These are phyloP conservation scores for Melipona quadrifasciata DNA, from an alignment of 1,140 invertebrate genomes.

Conservation along the genomic window DNA sequence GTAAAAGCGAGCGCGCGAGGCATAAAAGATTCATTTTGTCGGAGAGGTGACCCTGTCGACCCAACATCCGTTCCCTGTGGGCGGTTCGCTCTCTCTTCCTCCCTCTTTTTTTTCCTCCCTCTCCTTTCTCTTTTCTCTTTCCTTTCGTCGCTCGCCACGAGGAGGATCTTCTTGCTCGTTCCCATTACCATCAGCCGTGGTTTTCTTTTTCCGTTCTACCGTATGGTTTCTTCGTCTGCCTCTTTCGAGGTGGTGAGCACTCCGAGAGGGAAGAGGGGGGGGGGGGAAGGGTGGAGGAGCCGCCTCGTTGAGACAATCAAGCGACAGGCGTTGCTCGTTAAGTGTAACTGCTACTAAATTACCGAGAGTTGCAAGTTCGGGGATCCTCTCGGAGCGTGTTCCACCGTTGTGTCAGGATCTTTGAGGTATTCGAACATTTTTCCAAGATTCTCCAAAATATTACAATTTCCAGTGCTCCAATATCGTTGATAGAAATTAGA, in stretches of 20 bases:
- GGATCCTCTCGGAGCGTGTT: no score
- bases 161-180: neutral
- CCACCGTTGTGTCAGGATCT: no score
- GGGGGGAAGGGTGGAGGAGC: constrained; percentile 15
- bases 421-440: no score
- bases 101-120: neutral
- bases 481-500: no score
- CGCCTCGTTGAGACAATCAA: constrained; percentile 63
- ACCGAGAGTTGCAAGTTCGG: constrained; percentile 54
- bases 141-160: constrained; percentile 1
- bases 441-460: no score
- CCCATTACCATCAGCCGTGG: neutral
- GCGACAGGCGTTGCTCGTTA: constrained; percentile 46
- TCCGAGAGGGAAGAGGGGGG: no score
- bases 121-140: constrained; percentile 4
- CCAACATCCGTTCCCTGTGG: constrained; percentile 68
- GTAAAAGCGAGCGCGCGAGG: constrained; percentile 56
- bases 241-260: constrained; percentile 32
- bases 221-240: constrained; percentile 1
- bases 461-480: no score
- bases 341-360: constrained; percentile 59
- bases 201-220: constrained; percentile 38
- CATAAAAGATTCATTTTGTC: constrained; percentile 69
- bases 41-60: constrained; percentile 67
- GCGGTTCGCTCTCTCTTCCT: constrained; percentile 40